These are phyloP conservation scores for Astur gentilis DNA, from an alignment of 2,113 vertebrate species.

Conservation along the genomic window DNA sequence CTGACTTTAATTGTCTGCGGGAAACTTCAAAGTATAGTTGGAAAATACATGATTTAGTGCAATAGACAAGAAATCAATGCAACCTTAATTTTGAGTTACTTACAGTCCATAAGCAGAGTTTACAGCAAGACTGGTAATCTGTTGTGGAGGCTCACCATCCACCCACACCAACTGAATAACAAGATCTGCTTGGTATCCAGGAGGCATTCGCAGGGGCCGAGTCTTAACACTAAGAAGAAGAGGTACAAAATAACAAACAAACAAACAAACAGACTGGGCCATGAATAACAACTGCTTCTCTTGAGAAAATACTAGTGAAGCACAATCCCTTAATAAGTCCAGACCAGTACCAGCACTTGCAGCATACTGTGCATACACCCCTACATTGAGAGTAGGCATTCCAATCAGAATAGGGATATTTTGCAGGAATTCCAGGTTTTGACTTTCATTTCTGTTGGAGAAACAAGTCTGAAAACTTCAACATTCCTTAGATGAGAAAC, in stretches of 20 bases:
- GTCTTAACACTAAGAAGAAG: slow-evolving; percentile 82
- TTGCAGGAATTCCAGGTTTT: neutral
- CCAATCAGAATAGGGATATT: neutral
- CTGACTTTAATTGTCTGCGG: neutral
- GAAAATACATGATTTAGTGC: neutral
- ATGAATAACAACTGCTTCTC: neutral
- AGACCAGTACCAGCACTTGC: neutral
- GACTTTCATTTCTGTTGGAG: neutral
- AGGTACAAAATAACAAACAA: neutral
- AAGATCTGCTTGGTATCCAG: slow-evolving; percentile 94
- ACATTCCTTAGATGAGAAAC: neutral
- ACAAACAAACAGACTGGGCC: neutral
- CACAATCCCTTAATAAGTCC: neutral
- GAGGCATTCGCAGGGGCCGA: slow-evolving; percentile 85
- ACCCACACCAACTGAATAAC: slow-evolving; percentile 92
- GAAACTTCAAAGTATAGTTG: neutral
- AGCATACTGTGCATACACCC: neutral
- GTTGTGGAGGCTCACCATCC: slow-evolving; percentile 93
- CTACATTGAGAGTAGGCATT: neutral
- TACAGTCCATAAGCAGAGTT: slow-evolving; percentile 98
- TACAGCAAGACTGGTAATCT: slow-evolving; percentile 91
- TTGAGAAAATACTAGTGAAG: neutral
- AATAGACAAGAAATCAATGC: neutral
- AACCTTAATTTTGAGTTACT: slow-evolving; percentile 67
- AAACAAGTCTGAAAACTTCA: neutral